These are phyloP conservation scores for Chauna torquata DNA, from an alignment of 2,113 vertebrate species.

Conservation along the genomic window DNA sequence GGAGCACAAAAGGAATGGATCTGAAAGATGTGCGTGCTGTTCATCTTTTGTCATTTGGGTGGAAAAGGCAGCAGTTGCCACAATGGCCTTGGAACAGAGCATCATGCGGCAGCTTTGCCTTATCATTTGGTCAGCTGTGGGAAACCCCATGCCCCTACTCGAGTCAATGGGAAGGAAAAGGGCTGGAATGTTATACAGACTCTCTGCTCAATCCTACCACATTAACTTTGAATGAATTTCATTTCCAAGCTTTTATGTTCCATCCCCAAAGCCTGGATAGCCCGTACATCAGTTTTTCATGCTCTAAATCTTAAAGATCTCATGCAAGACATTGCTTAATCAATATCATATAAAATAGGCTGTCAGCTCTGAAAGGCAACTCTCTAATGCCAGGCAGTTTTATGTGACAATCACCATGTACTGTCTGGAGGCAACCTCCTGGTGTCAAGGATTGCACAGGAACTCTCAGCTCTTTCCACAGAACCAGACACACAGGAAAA, in stretches of 20 bases:
- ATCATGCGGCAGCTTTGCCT: not conserved
- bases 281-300: not conserved
- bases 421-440: not conserved
- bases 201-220: not conserved
- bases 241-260: not conserved
- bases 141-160: not conserved
- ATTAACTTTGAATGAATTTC: not conserved
- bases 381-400: not conserved
- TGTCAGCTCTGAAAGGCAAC: not conserved
- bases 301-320: not conserved
- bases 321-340: not conserved
- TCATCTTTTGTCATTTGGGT: not conserved
- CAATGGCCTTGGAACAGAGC: not conserved
- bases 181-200: not conserved
- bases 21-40: not conserved
- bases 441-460: not conserved
- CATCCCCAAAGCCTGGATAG: not conserved
- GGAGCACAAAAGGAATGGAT: not conserved
- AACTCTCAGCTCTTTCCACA: not conserved
- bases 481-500: not conserved
- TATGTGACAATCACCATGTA: not conserved
- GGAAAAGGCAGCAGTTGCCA: not conserved
- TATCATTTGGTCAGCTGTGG: not conserved
- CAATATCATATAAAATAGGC: not conserved
- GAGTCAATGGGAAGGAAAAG: not conserved